Evolutionary conservation across 2,797 vertebrate species (phyloP), one percentile per base, ranked within the genome.

Genomic region (Mareca penelope): DNA sequence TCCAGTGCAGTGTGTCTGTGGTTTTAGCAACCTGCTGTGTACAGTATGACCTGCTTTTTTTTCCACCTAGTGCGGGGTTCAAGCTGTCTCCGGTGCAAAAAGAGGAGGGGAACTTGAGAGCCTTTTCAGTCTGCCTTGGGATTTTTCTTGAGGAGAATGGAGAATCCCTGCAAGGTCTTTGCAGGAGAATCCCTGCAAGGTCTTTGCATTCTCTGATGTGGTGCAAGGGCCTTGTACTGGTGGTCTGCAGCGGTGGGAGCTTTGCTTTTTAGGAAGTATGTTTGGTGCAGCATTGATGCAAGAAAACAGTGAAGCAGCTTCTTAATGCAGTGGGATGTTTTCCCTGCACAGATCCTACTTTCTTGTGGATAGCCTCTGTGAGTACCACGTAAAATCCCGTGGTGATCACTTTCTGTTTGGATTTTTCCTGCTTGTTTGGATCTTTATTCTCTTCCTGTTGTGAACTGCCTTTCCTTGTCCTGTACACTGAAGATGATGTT

Each of bases 401-500:
- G 60, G 83, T 78, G 77, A 76, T 79, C 7, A 0, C 61, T 50
- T 88, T 63, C 82, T 85, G 26, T 82, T 88, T 7, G 71, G 79
- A 33, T 52, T 93, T 88, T 44, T 76, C 72, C 55, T 95, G 57
- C 77, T 65, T 65, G 57, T 85, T 73, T 65, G 42, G 89, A 73
- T 82, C 80, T 96, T 92, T 89, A 65, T 87, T 83, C 76, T 93
- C 85, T 90, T 91, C 70, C 91, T 86, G 63, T 87, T 95, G 79
- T 96, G 79, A 96, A 96, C 91, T 94, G 95, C 86, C 90, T 95
- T 94, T 97, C 93, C 86, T 97, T 95, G 85, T 88, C 94, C 80
- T 94, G 81, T 96, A 84, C 24, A 28, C 85, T 69, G 90, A 94
- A 96, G 95, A 97, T 97, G 95, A 95, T 98, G 81, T 97, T 97